These are phyloP conservation scores for Anastrepha ludens DNA, from an alignment of 1,140 invertebrate species.

Conservation along the genomic window DNA sequence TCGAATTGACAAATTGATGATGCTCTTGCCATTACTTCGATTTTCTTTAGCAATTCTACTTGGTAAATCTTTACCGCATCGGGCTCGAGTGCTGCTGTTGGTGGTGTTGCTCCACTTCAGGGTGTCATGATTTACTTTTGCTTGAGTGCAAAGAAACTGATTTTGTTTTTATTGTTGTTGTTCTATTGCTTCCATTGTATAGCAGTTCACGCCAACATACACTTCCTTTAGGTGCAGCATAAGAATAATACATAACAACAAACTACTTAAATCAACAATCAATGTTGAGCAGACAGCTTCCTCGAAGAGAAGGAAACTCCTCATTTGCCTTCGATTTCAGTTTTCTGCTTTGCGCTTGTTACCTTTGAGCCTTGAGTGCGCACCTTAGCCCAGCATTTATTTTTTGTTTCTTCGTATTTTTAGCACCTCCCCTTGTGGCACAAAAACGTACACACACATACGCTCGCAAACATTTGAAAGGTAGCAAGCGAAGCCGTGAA, in stretches of 20 bases:
- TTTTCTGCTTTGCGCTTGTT: neutral
- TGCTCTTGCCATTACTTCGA: neutral
- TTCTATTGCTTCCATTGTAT: neutral
- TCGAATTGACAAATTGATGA: too few relatives aligned
- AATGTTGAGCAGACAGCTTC: slow-evolving; percentile 34
- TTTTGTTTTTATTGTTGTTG: slow-evolving; percentile 31
- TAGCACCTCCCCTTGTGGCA: neutral
- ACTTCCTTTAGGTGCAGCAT: neutral
- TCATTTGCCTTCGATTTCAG: slow-evolving; percentile 47
- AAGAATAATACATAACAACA: slow-evolving; percentile 8
- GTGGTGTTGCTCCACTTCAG: slow-evolving; percentile 13
- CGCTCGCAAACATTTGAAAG: neutral
- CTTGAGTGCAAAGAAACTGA: slow-evolving; percentile 35
- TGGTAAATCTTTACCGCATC: slow-evolving; percentile 18
- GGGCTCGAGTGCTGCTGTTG: slow-evolving; percentile 18
- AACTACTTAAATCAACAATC: slow-evolving; percentile 16
- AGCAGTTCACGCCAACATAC: neutral
- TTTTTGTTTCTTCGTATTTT: neutral
- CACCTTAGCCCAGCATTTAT: slow-evolving; percentile 26
- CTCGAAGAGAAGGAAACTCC: slow-evolving; percentile 12
- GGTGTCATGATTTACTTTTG: slow-evolving; percentile 29
- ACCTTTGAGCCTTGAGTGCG: slow-evolving; percentile 27
- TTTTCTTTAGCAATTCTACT: neutral
- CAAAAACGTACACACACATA: neutral
- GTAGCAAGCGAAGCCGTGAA: neutral